Base-by-base conservation (phyloP, 1,140 invertebrate species). In the Bombus confusus region DNA sequence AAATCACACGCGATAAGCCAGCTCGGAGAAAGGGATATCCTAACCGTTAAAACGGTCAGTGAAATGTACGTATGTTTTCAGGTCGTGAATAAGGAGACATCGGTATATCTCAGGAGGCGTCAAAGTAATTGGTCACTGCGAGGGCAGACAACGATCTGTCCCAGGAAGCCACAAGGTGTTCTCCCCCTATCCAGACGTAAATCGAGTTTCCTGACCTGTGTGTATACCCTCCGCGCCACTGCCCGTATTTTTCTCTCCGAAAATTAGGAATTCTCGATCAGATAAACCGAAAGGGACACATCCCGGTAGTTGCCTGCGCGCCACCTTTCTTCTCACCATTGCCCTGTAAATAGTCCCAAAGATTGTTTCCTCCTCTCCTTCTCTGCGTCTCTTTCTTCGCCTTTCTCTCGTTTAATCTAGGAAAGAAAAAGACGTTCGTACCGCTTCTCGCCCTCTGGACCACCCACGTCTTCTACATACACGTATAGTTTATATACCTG, bases 211-310 rank as follows among this genome's bases (percentile, higher is more conserved):
- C 79, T 90, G 66, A 62, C 73, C 62, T 79, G 79, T 43, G 37
- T 39, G 34, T 78, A 18, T 34, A 41, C 47, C 77, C 39, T 34
- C 18, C 15, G 2, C 28, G 6, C 6, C 64, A n/a, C 6, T 37
- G 22, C 28, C 43, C 2, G 25, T 86, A 64, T 84, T 78, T 78
- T 82, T 69, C 28, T n/a, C 34, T 80, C 84, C 82, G 59, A 90
- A 93, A 94, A 92, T 93, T 93, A 91, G 91, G 90, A 93, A 92
- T 92, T 91, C 87, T 89, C 43, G 81, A 94, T 94, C 92, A 92
- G 93, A 94, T 94, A 94, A 93, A 88, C n/a, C 10, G 15, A 73
- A 81, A 80, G 85, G 79, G 83, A 89, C 87, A 88, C 74, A 41
- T 89, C 57, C 77, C 81, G 71, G 62, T 80, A 34, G 85, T 89